Base-by-base conservation (phyloP, 2,113 vertebrate genomes). In the Nanorana parkeri region DNA sequence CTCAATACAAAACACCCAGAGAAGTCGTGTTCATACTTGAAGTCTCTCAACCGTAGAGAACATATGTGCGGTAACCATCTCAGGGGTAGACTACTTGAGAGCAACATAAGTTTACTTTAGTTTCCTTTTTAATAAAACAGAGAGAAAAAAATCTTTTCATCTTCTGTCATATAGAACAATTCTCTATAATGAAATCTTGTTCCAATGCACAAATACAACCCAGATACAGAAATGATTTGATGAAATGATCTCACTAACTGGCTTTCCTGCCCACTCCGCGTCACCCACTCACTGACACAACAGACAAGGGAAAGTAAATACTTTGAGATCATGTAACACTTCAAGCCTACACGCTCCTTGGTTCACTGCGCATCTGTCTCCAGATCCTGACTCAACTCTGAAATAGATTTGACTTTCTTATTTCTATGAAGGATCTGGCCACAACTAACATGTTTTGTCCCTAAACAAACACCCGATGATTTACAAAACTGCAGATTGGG, bases 241-340 rank as follows among this genome's bases (percentile, higher is more conserved):
- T 66, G 52, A 55, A 47, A 41, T 55, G 29, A 41, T 23, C 61
- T 55, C 21, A 19, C n/a, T 55, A 13, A 52, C 47, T 32, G 19
- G 15, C 17, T 78, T 78, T 66, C 17, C 60, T 54, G 52, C 75
- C 60, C 41, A 52, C 75, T 66, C 4, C 11, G 10, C n/a, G 56
- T 76, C 73, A 41, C 74, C 74, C 74, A 77, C 74, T 77, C 74
- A 76, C 73, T 76, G 73, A 61, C 73, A 76, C 73, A 24, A n/a
- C 76, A 68, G n/a, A 58, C 65, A 58, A 41, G 52, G 24, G 16
- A 68, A 52, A 66, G 36, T 23, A 68, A 66, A 79, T 68, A 68
- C 77, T 19, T 68, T 65, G 41, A 21, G 77, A 29, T 68, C 52
- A 79, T 68, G 65, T 65, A 79, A 47, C 15, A 24, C 29, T 20